A percentile compares a stretch with the other conserved stretches of the same genome.
These are phyloP conservation scores for Chrysemys picta DNA, from an alignment of 2,113 vertebrate genomes.

Conservation along the genomic window DNA sequence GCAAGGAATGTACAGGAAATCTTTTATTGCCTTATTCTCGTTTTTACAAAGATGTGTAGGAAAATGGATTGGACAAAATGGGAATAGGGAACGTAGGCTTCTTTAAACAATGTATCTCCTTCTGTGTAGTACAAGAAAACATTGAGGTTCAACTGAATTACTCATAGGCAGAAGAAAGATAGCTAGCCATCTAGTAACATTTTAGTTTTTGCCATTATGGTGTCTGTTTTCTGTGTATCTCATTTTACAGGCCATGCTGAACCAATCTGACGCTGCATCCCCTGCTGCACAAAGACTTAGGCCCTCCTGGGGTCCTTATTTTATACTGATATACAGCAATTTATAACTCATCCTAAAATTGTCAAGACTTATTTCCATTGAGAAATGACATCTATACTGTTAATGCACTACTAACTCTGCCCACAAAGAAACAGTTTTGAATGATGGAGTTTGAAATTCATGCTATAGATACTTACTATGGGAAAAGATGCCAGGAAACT, in stretches of 20 bases:
- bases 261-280: background rate
- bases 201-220: background rate
- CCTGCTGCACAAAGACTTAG: background rate
- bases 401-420: slow-evolving; percentile 17
- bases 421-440: background rate
- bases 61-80: background rate
- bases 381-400: slow-evolving; percentile 20
- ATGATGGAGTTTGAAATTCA: background rate
- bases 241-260: background rate
- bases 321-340: background rate
- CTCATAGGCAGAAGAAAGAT: background rate
- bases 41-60: background rate
- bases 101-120: background rate
- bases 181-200: background rate
- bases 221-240: background rate
- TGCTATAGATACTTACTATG: background rate
- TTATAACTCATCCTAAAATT: slow-evolving; percentile 12
- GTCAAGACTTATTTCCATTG: slow-evolving; percentile 33
- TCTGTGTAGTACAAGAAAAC: background rate
- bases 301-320: background rate
- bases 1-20: background rate
- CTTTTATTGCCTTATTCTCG: background rate
- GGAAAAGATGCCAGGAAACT: background rate
- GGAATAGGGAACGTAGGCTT: background rate
- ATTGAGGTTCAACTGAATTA: background rate